Evolutionary conservation across 2,113 vertebrate species (phyloP).

Genomic region (Camelus dromedarius): DNA sequence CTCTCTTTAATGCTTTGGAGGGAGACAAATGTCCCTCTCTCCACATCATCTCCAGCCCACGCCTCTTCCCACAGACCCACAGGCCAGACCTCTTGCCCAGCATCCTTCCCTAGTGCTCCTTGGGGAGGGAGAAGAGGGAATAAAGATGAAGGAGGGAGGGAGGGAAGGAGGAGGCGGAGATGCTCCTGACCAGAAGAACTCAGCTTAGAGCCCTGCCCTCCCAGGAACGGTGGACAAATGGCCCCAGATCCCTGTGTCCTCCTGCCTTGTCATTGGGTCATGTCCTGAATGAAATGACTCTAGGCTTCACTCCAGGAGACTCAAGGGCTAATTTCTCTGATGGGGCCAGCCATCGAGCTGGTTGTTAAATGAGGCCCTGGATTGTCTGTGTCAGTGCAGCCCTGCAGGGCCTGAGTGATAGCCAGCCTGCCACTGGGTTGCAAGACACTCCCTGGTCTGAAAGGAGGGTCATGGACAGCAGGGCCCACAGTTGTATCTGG

Average conservation of each 20-base stretch:
- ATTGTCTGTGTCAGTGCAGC: background rate
- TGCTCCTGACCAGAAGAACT: background rate
- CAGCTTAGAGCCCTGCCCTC: background rate
- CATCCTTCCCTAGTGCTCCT: background rate
- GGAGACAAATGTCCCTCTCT: background rate
- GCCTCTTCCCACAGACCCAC: background rate
- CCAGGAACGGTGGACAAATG: background rate
- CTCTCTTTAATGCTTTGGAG: background rate
- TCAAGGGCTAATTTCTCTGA: background rate
- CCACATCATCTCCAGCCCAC: background rate
- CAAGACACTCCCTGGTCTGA: background rate
- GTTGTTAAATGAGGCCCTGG: background rate
- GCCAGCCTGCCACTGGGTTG: background rate
- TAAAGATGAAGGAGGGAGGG: too few relatives aligned
- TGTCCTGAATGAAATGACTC: background rate
- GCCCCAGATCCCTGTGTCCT: background rate
- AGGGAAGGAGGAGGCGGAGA: background rate
- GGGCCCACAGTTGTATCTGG: background rate
- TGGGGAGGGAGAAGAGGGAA: background rate
- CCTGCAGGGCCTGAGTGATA: background rate
- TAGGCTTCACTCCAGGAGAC: background rate
- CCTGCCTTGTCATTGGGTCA: background rate
- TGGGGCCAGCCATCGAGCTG: background rate
- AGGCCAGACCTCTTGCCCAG: fast-evolving
- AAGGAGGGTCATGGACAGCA: background rate